Percentiles rank a stretch among this genome's conserved stretches.
Evolutionary conservation across 2,797 vertebrate species (phyloP).

Genomic region (Acanthopagrus latus): DNA sequence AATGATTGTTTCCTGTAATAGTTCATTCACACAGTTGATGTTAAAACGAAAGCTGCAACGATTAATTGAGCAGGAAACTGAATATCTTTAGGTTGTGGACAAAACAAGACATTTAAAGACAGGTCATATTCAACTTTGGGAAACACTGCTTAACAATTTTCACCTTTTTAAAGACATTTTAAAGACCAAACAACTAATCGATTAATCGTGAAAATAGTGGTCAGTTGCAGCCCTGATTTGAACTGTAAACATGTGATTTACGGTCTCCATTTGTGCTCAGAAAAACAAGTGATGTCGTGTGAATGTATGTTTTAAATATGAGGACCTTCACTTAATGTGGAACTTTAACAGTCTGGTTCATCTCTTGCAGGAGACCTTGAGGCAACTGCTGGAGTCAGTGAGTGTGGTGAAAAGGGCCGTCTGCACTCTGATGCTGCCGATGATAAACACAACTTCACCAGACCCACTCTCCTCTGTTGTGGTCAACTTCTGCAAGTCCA

Average conservation of each 20-base stretch:
- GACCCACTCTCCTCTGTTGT: conserved; percentile 34
- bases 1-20: background rate
- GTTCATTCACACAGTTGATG: background rate
- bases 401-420: conserved; percentile 73
- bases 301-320: background rate
- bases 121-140: no score
- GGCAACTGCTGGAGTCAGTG: conserved; percentile 68
- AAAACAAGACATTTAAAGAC: no score
- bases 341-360: background rate
- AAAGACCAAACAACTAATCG: no score
- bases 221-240: no score
- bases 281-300: background rate
- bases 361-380: conserved; percentile 61
- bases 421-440: conserved; percentile 70
- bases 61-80: no score
- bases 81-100: no score
- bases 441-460: conserved; percentile 57
- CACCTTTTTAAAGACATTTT: no score
- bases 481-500: conserved; percentile 79
- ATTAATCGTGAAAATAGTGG: no score
- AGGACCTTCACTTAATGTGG: background rate
- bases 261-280: background rate
- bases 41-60: background rate
- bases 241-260: background rate
- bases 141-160: no score